Evolutionary conservation across 2,888 invertebrate genomes (phyloP), one percentile per base, ranked within the genome.

Genomic region (Dolomedes plantarius): DNA sequence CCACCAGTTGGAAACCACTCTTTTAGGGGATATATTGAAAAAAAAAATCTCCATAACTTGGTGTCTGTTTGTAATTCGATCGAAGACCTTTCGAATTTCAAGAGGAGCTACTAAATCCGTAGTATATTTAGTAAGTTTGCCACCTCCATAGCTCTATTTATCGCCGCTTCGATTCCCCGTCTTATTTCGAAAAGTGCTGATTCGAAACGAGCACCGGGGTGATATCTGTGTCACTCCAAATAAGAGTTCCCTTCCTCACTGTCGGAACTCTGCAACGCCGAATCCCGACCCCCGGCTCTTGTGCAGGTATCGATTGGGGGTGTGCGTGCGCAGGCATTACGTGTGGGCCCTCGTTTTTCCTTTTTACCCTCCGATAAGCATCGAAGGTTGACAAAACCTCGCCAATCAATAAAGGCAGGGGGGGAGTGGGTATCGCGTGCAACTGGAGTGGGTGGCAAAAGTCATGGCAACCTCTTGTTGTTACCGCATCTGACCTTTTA

Each of bases 391-490:
- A 85, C 83, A 85, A 85, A 83, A 85, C 77, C 83, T 78, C 77
- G 77, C 71, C 69, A 85, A 85, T 85, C 83, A 85, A 85, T 85
- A 85, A 85, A 85, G 28, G 39, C 6, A 11, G 65, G 71, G 77
- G 82, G 74, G 39, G n/a, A 9, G 9, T 23, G 5, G 19, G 31
- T 16, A 19, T 76, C 71, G 76, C 81, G 75, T 82, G 76, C 75
- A 19, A 36, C 23, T 39, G 82, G 76, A 28, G 75, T 72, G 83
- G 83, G 83, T 77, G 83, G 83, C 67, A 85, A n/a, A 85, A 85
- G 83, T 85, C 83, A 85, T 85, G 83, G 83, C 83, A 85, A 85
- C 83, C 83, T 85, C 83, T 77, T 85, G 83, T 85, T 85, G 83
- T 85, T 85, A 77, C 83, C 72, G 77, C 83, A 77, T 77, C 71